Conservation (phyloP, 2,888 invertebrate genomes). For the Machimus rusticus region DNA sequence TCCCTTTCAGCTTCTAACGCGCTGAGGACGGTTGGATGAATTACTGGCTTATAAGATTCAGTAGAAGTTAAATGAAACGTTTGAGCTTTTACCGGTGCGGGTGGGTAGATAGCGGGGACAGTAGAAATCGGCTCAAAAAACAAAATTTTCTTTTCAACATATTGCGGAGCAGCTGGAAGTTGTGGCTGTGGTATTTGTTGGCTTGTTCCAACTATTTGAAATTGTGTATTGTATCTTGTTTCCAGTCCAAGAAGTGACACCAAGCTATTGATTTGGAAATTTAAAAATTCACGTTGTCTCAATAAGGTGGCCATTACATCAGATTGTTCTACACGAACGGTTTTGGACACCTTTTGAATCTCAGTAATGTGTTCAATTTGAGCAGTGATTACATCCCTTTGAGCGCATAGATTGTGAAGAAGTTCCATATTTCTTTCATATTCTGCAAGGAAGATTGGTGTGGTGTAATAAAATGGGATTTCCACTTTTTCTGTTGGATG, state of each 20-base stretch:
- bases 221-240: background rate
- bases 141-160: background rate
- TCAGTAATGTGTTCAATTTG: background rate
- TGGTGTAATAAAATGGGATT: background rate
- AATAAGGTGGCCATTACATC: background rate
- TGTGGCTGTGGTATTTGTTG: background rate
- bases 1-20: background rate
- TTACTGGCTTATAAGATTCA: background rate
- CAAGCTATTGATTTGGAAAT: background rate
- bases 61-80: background rate
- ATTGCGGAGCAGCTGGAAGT: background rate
- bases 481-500: background rate
- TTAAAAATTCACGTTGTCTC: background rate
- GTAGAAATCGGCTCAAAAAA: background rate
- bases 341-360: background rate
- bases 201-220: background rate
- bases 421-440: background rate
- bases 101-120: background rate
- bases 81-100: background rate
- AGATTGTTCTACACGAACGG: background rate
- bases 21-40: background rate
- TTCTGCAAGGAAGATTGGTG: background rate
- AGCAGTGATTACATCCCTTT: background rate
- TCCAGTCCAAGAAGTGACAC: constrained; percentile 1
- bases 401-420: background rate